A percentile compares a stretch with the other conserved stretches of the same genome.
Conservation (phyloP, 2,888 invertebrate genomes). For the Celastrina argiolus region DNA sequence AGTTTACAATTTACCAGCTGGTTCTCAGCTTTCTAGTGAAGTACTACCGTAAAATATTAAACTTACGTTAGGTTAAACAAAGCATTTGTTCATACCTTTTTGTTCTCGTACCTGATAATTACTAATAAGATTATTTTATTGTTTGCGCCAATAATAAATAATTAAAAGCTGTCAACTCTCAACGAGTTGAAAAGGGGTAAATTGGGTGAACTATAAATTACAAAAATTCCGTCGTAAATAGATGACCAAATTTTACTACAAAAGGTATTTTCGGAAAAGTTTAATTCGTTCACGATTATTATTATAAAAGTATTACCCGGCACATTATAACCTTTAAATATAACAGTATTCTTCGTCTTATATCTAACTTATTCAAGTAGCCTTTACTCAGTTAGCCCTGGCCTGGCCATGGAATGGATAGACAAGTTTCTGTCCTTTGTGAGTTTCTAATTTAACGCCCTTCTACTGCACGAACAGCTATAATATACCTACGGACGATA, state of each 20-base stretch:
- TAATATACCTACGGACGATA: neutral
- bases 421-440: neutral
- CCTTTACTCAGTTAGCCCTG: neutral
- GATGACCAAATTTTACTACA: slow-evolving; percentile 7
- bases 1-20: neutral
- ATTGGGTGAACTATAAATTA: neutral
- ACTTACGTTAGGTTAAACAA: too few relatives aligned
- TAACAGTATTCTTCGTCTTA: neutral
- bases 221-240: neutral
- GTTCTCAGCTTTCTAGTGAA: too few relatives aligned
- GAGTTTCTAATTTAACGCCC: neutral
- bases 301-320: too few relatives aligned
- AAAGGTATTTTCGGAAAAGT: neutral
- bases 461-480: neutral
- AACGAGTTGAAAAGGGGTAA: too few relatives aligned
- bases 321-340: neutral
- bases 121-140: too few relatives aligned
- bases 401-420: neutral
- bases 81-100: too few relatives aligned
- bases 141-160: neutral
- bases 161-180: neutral
- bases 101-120: too few relatives aligned
- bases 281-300: neutral
- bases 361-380: neutral
- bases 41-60: neutral